These are phyloP conservation scores for Nephila pilipes DNA, from an alignment of 1,140 invertebrate genomes.

Conservation along the genomic window DNA sequence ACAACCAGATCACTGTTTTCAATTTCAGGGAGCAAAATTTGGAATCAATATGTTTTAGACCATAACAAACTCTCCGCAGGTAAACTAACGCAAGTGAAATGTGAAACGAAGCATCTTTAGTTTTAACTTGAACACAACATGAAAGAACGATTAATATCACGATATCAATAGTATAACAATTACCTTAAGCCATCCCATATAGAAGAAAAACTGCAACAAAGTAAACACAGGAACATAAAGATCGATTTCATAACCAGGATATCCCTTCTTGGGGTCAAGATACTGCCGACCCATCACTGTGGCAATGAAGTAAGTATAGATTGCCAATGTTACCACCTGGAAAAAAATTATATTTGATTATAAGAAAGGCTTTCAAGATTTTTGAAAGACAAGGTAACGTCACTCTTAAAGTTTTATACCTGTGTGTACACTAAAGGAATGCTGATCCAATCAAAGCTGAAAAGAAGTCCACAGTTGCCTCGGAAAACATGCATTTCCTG, in stretches of 20 bases:
- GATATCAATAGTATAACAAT: neutral
- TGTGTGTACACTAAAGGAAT: conserved; percentile 85
- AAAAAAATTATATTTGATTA: neutral
- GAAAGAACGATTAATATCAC: no score
- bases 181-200: conserved; percentile 92
- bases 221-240: conserved; percentile 79
- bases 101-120: no score
- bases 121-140: no score
- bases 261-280: conserved; percentile 83
- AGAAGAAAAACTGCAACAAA: conserved; percentile 93
- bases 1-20: no score
- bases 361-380: no score
- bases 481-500: conserved; percentile 82
- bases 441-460: conserved; percentile 85
- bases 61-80: no score
- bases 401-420: neutral
- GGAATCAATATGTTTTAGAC: no score
- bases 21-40: no score
- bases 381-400: neutral
- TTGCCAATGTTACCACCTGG: conserved; percentile 79
- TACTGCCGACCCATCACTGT: conserved; percentile 89
- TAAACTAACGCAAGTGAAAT: no score
- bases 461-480: conserved; percentile 82
- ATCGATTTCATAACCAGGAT: conserved; percentile 78
- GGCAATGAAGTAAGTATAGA: conserved; percentile 94